Base-by-base conservation (phyloP, 2,113 vertebrate species). In the Parotia lawesii region DNA sequence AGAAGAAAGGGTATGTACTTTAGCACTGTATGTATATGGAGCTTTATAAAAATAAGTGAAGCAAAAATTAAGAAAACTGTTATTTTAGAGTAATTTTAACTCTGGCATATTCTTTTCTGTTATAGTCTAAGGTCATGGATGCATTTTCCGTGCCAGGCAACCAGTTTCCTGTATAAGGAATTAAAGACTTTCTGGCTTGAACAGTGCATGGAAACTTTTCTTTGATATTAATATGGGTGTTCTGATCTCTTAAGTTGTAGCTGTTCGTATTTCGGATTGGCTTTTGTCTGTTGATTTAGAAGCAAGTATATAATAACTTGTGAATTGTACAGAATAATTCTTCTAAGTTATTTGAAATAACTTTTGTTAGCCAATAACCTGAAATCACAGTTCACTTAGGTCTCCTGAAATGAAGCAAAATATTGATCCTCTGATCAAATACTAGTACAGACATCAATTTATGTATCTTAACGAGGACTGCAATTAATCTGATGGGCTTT, bases 1-100 rank as follows among this genome's bases (percentile, higher is more conserved):
- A 98, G 99, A 98, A 99, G 98, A 98, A 99, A 99, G 99, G 99
- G 99, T 99, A 99, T 98, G 99, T 99, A 99, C 98, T 97, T 94
- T 91, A 98, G 97, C 82, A 96, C 89, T 94, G 96, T 97, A 98
- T 98, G 96, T 96, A 73, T 95, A 47, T 95, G 96, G 96, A 96
- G 94, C 60, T 60, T 85, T 94, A 87, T 97, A 96, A 77, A 93
- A 87, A 90, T 95, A 96, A 93, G 84, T 90, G 95, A 89, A 95
- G 79, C 62, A 60, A 87, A 94, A 91, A 22, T 76, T 95, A 85
- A 70, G 53, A 87, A 77, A 86, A 93, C 27, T 90, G 80, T 89
- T 93, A 29, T 69, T 93, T 44, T 74, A 38, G 54, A 96, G 58
- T 84, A 70, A 90, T 33, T 69, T 87, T 89, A 81, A 54, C 54